Evolutionary conservation across 2,888 invertebrate species (phyloP).

Genomic region (Xiphydria camelus): DNA sequence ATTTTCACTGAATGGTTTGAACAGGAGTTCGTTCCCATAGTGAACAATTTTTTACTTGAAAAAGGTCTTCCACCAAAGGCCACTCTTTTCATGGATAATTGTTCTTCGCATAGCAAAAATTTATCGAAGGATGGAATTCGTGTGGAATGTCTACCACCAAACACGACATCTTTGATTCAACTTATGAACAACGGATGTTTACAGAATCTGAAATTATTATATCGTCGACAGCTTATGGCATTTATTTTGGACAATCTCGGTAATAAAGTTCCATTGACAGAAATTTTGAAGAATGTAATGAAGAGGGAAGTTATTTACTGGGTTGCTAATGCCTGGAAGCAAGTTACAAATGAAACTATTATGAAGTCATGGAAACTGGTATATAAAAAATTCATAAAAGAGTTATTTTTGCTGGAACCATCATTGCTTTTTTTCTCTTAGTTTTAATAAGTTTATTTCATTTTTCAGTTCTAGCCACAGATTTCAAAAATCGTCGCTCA

Average conservation of each 20-base stretch:
- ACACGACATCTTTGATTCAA: slow-evolving; percentile 9
- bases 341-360: slow-evolving; percentile 4
- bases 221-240: slow-evolving; percentile 8
- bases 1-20: slow-evolving; percentile 15
- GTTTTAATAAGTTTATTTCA: too few species aligned
- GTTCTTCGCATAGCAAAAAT: slow-evolving; percentile 2
- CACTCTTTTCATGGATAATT: slow-evolving; percentile 13
- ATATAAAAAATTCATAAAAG: too few species aligned
- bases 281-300: slow-evolving; percentile 5
- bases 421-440: too few species aligned
- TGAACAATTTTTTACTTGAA: slow-evolving; percentile 1
- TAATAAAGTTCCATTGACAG: not conserved
- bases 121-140: not conserved
- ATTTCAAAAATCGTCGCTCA: too few species aligned
- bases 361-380: slow-evolving; percentile 12
- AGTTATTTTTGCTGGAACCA: too few species aligned
- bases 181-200: slow-evolving; percentile 12
- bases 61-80: slow-evolving; percentile 11
- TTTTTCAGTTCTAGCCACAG: too few species aligned
- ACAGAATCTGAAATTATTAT: slow-evolving; percentile 10
- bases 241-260: slow-evolving; percentile 3
- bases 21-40: slow-evolving; percentile 13
- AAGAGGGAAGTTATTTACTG: slow-evolving; percentile 10
- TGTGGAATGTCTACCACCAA: slow-evolving; percentile 11
- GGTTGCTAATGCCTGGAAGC: slow-evolving; percentile 8